A percentile compares a stretch with the other conserved stretches of the same genome.
These are phyloP conservation scores for Philotrypesis tridentata DNA, from an alignment of 1,140 invertebrate genomes.

Conservation along the genomic window DNA sequence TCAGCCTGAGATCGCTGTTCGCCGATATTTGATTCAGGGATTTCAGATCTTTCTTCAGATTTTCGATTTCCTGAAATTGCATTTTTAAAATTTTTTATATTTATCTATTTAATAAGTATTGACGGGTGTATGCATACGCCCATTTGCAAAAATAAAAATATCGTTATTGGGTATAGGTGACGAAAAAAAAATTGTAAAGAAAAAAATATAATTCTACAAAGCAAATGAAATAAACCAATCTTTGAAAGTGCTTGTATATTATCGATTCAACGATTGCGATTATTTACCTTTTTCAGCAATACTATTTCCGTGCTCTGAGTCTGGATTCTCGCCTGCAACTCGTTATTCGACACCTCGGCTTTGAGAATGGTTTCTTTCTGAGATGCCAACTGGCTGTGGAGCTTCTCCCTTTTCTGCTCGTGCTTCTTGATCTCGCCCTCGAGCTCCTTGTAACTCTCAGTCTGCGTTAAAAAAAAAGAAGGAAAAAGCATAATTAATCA, in stretches of 20 bases:
- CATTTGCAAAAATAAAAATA: too few relatives aligned
- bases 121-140: too few relatives aligned
- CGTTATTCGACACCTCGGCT: constrained; percentile 63
- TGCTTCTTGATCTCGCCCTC: constrained; percentile 68
- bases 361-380: constrained; percentile 67
- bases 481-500: not conserved
- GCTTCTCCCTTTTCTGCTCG: constrained; percentile 67
- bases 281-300: constrained; percentile 69
- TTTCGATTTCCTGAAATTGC: constrained; percentile 67
- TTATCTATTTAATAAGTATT: too few relatives aligned
- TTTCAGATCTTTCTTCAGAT: constrained; percentile 71
- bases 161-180: too few relatives aligned
- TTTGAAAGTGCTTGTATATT: too few relatives aligned
- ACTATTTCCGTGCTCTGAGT: constrained; percentile 66
- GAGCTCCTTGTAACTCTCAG: constrained; percentile 65
- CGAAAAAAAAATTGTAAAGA: too few relatives aligned
- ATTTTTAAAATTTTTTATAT: too few relatives aligned
- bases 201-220: too few relatives aligned
- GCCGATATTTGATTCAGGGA: constrained; percentile 61
- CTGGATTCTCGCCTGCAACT: constrained; percentile 64
- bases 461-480: constrained; percentile 55
- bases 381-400: constrained; percentile 63
- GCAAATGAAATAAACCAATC: too few relatives aligned
- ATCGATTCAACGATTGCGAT: too few relatives aligned
- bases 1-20: constrained; percentile 68